Evolutionary conservation across 2,113 vertebrate genomes (phyloP), one percentile per base, ranked within the genome.

Genomic region (Pelobates fuscus): DNA sequence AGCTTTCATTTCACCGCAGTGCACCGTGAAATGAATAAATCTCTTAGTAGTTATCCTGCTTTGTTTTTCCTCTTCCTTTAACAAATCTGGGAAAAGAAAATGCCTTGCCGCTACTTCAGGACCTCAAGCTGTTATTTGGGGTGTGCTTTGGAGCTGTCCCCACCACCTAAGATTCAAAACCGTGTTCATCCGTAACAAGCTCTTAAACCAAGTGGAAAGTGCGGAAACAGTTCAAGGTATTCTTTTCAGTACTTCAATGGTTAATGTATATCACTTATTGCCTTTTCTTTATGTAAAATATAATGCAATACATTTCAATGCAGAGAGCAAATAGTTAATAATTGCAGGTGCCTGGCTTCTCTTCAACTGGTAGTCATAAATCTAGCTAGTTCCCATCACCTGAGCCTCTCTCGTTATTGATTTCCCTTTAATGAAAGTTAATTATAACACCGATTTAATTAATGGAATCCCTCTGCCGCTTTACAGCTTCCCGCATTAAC

Each of bases 391-490:
- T 77, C 64, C 64, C 65, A 77, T 77, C 73, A 77, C 73, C 73
- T 77, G 64, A 77, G 73, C 73, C 65, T 77, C 41, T 81, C 84
- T 86, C 85, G 83, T 85, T 90, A 90, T 90, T 90, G 90, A 90
- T 90, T 88, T 86, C 85, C 84, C 86, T 86, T 87, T 88, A 90
- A 90, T 91, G 87, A 88, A 88, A 90, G 87, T 90, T 91, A 91
- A 91, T 91, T 90, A 91, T 86, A 87, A 85, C 88, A 85, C 85
- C 85, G 88, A 87, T 90, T 90, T 91, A 91, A 91, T 91, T 90
- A 90, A 90, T 85, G 85, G 87, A 88, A 84, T 87, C 85, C 67
- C 86, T 77, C 84, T 85, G 86, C 84, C 86, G 81, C 86, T 86
- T 88, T 86, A 88, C 82, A 82, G 88, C 86, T 89, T 88, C 86